Evolutionary conservation across 2,113 vertebrate species (phyloP).

Genomic region (Leptocoma aspasia): DNA sequence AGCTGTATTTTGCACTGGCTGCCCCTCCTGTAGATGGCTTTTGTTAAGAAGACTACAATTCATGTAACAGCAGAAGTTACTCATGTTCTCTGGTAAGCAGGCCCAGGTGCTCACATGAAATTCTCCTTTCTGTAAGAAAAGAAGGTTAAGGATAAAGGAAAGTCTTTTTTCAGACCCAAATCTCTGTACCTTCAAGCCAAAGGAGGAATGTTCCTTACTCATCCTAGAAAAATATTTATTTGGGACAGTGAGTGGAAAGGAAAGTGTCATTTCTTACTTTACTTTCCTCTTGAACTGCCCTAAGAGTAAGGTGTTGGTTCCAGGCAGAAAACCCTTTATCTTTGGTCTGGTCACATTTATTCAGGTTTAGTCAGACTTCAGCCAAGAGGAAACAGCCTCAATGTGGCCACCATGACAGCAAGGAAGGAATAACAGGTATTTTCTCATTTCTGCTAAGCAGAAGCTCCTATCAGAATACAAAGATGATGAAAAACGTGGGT

Average conservation of each 20-base stretch:
- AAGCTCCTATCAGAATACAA: slow-evolving; percentile 27
- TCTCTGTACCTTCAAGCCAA: neutral
- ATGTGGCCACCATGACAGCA: neutral
- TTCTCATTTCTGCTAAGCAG: slow-evolving; percentile 22
- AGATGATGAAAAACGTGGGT: slow-evolving; percentile 30
- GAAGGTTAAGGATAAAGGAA: neutral
- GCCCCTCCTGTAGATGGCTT: neutral
- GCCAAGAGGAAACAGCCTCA: neutral
- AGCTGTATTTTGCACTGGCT: neutral
- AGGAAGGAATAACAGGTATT: slow-evolving; percentile 30
- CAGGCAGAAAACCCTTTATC: slow-evolving; percentile 5
- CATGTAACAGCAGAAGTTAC: neutral
- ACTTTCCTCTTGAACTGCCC: neutral
- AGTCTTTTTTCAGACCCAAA: neutral
- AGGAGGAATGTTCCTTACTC: neutral
- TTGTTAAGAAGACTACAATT: neutral
- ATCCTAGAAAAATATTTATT: neutral
- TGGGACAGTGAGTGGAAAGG: neutral
- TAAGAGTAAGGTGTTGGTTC: neutral
- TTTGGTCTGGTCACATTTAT: neutral
- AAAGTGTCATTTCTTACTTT: neutral
- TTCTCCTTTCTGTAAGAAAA: neutral
- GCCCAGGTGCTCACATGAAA: neutral
- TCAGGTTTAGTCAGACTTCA: neutral
- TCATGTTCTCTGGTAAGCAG: neutral